These are phyloP conservation scores for Hoplostethus mediterraneus DNA, from an alignment of 2,797 vertebrate species.

Conservation along the genomic window DNA sequence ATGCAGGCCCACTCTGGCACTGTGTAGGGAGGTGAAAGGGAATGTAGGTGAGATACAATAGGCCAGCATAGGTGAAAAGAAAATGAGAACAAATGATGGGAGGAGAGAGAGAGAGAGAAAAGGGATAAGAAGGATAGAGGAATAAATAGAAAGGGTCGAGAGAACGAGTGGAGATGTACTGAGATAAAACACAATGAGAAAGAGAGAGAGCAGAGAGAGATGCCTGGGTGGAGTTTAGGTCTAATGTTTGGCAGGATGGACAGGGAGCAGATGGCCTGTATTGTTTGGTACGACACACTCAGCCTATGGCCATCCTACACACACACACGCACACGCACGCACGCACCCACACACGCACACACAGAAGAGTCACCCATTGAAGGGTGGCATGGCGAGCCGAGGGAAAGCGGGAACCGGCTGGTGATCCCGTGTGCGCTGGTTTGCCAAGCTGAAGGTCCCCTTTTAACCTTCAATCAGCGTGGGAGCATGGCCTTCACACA, in stretches of 20 bases:
- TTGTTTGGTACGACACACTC: conserved; percentile 67
- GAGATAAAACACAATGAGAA: conserved; percentile 82
- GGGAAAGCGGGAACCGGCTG: background rate
- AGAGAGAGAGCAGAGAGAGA: background rate
- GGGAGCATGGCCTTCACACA: conserved; percentile 33
- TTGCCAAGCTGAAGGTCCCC: conserved; percentile 35
- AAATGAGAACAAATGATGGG: background rate
- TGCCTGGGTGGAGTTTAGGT: background rate
- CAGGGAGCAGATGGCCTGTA: conserved; percentile 69
- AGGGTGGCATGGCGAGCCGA: conserved; percentile 7
- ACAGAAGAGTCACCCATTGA: conserved; percentile 53
- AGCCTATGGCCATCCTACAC: conserved; percentile 50
- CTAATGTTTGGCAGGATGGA: conserved; percentile 30
- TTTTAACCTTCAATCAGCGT: conserved; percentile 49
- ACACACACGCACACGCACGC: conserved; percentile 67
- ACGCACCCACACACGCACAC: conserved; percentile 63
- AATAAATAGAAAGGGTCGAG: background rate
- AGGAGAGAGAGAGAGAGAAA: conserved; percentile 2
- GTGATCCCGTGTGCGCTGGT: background rate
- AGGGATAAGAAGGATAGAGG: background rate
- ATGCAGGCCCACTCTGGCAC: too few relatives aligned
- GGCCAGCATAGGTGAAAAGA: background rate
- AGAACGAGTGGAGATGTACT: background rate
- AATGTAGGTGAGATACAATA: background rate
- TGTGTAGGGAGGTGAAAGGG: background rate